Conservation (phyloP, 2,888 invertebrate genomes). For the Chrysodeixis includens region DNA sequence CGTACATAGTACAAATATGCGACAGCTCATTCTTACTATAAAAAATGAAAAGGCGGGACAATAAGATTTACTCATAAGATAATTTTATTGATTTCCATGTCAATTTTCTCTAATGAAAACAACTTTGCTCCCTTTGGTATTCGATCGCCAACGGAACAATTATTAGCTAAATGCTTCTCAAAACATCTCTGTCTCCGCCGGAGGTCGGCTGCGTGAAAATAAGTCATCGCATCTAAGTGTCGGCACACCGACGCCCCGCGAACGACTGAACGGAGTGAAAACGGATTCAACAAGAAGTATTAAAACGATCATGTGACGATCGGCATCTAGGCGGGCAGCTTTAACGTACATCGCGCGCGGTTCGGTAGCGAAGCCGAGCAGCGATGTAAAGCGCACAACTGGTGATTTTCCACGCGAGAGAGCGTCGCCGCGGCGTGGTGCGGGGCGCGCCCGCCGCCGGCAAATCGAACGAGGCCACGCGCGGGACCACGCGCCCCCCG, state of each 20-base stretch:
- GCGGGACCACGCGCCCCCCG: constrained; percentile 68
- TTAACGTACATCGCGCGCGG: constrained; percentile 69
- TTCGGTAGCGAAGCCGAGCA: constrained; percentile 56
- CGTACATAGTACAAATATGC: constrained; percentile 86
- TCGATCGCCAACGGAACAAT: constrained; percentile 75
- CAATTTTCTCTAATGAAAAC: constrained; percentile 75
- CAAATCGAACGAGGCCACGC: constrained; percentile 88
- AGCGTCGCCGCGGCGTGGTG: constrained; percentile 80
- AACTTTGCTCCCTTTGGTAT: constrained; percentile 80
- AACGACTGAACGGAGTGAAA: constrained; percentile 74
- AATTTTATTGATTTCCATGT: constrained; percentile 80
- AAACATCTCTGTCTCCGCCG: constrained; percentile 61
- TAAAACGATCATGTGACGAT: constrained; percentile 71
- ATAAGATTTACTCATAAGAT: constrained; percentile 80
- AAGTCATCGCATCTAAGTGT: constrained; percentile 38
- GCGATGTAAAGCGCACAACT: constrained; percentile 76
- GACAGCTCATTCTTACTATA: constrained; percentile 84
- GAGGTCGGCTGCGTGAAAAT: constrained; percentile 55
- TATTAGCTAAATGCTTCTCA: constrained; percentile 79
- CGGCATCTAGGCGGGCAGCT: constrained; percentile 65
- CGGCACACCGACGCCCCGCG: constrained; percentile 68
- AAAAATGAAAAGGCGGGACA: constrained; percentile 84
- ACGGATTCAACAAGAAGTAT: constrained; percentile 76
- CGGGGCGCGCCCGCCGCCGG: constrained; percentile 75
- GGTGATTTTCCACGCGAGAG: constrained; percentile 77